Evolutionary conservation across 2,797 vertebrate genomes (phyloP).

Genomic region (Poecilia wingei): DNA sequence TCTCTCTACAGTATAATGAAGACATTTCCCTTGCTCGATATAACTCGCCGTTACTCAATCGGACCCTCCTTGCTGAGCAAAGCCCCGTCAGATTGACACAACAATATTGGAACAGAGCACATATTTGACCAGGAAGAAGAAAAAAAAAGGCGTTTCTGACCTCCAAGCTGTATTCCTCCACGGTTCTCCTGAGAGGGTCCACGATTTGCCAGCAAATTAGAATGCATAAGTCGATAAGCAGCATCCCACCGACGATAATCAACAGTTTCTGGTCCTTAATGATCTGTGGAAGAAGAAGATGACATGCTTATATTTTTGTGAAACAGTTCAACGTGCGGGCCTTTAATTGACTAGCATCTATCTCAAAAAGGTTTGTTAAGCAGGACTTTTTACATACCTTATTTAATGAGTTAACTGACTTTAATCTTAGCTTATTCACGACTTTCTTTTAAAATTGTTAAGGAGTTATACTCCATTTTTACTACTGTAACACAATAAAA

Average conservation of each 20-base stretch:
- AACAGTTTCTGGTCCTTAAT: conserved; percentile 99
- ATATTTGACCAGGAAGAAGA: neutral
- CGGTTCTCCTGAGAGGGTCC: conserved; percentile 95
- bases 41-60: neutral
- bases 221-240: conserved; percentile 98
- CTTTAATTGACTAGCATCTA: conserved; percentile 25
- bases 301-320: conserved; percentile 32
- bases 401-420: conserved; percentile 41
- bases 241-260: conserved; percentile 98
- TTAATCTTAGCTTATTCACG: conserved; percentile 25
- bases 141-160: conserved; percentile 72
- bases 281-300: conserved; percentile 83
- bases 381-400: conserved; percentile 38
- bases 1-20: conserved; percentile 37
- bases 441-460: conserved; percentile 45
- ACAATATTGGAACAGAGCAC: conserved; percentile 11
- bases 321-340: conserved; percentile 30
- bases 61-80: conserved; percentile 24
- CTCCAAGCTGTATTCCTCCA: conserved; percentile 98
- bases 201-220: conserved; percentile 99
- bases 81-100: conserved; percentile 9
- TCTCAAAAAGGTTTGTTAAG: conserved; percentile 34
- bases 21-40: conserved; percentile 49
- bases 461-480: neutral
- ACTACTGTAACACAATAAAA: neutral